phyloP scores from a whole-genome alignment of 37 sponge, comb jelly and placozoan species.

The Chondrilla cf. caribensis region DNA sequence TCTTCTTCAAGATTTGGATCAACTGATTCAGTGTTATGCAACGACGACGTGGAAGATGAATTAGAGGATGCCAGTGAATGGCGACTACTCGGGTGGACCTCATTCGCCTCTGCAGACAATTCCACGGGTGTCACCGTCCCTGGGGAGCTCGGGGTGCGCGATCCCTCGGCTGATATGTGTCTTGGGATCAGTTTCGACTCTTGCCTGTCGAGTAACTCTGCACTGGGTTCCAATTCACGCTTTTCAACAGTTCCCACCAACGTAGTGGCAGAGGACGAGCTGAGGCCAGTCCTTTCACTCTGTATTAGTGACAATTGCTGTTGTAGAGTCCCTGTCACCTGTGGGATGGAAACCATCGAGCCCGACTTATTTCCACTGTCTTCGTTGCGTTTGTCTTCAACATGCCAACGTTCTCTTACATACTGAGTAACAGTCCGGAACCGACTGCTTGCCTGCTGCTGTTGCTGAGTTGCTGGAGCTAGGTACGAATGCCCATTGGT shows the following conservation, averaged over 20 bases:
- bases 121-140: background rate
- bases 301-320: no score
- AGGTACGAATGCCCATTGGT: background rate
- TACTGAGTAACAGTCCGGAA: slow-evolving; percentile 11
- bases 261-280: no score
- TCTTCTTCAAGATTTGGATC: no score
- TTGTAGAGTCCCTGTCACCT: background rate
- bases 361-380: background rate
- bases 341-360: background rate
- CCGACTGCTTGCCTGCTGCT: background rate
- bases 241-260: no score
- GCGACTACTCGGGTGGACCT: background rate
- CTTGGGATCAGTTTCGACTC: no score
- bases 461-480: background rate
- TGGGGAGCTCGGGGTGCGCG: background rate
- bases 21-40: no score
- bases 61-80: no score
- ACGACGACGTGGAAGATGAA: no score
- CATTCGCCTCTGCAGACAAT: background rate
- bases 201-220: no score
- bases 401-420: background rate
- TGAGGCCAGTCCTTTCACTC: background rate
- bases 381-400: background rate
- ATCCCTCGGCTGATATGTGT: no score
- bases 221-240: no score